Conservation (phyloP, 2,797 vertebrate genomes). For the Uromys caudimaculatus region DNA sequence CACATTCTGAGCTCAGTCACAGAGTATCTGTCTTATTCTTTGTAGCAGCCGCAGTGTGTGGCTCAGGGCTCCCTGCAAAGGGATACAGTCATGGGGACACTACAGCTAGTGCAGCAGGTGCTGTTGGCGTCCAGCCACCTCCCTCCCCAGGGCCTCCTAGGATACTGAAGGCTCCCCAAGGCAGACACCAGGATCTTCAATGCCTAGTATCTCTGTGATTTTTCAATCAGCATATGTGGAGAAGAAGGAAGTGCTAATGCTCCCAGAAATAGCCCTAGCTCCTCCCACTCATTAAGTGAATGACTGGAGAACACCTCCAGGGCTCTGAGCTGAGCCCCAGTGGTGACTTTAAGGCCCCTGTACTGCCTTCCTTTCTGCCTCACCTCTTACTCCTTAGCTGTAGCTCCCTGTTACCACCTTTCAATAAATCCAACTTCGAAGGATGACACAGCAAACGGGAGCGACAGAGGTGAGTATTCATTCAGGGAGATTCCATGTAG, state of each 20-base stretch:
- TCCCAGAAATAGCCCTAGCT: neutral
- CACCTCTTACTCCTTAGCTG: neutral
- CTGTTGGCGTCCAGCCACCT: neutral
- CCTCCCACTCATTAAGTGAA: neutral
- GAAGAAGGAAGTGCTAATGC: neutral
- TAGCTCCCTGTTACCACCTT: neutral
- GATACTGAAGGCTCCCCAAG: neutral
- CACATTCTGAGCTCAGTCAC: neutral
- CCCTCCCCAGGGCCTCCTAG: neutral
- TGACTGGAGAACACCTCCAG: neutral
- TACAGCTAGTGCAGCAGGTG: neutral
- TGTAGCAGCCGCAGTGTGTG: neutral
- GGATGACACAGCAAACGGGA: neutral
- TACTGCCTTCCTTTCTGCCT: neutral
- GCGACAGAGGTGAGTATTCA: neutral
- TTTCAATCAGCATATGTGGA: neutral
- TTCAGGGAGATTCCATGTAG: neutral
- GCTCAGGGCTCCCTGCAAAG: neutral
- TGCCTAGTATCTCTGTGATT: neutral
- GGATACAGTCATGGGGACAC: neutral
- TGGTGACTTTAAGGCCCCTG: too few species aligned
- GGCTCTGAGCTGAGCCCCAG: neutral
- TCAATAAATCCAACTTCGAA: neutral
- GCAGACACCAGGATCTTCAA: neutral
- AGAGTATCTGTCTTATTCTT: neutral